Percentiles rank a stretch among this genome's conserved stretches.
Conservation (phyloP, 2,888 invertebrate genomes). For the Hirtodrosophila confusa region DNA sequence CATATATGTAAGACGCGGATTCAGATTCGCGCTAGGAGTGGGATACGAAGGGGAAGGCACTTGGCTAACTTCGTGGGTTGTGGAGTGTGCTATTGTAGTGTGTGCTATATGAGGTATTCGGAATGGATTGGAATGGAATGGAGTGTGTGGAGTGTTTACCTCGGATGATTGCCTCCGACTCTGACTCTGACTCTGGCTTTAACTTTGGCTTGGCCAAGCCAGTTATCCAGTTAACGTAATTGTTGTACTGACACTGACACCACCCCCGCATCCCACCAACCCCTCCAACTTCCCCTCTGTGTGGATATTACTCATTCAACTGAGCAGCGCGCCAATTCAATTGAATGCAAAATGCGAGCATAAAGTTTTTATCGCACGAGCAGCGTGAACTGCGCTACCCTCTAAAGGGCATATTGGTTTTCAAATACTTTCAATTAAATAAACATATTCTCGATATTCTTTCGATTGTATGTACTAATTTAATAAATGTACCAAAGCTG, state of each 20-base stretch:
- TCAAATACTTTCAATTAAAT: too few species aligned
- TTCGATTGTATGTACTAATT: too few species aligned
- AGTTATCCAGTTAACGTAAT: slow-evolving; percentile 37
- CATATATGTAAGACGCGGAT: slow-evolving; percentile 41
- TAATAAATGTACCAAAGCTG: too few species aligned
- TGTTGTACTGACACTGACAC: slow-evolving; percentile 55
- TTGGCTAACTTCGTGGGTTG: slow-evolving; percentile 63
- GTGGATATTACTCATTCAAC: neutral
- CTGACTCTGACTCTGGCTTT: slow-evolving; percentile 27
- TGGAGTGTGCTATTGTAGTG: slow-evolving; percentile 38
- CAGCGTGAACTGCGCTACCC: slow-evolving; percentile 38
- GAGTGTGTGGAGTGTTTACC: slow-evolving; percentile 16
- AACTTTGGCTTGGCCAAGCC: slow-evolving; percentile 42
- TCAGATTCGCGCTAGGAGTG: slow-evolving; percentile 45
- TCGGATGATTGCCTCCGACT: slow-evolving; percentile 45
- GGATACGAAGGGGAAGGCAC: slow-evolving; percentile 47
- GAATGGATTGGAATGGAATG: neutral
- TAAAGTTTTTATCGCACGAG: slow-evolving; percentile 28
- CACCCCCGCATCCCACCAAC: slow-evolving; percentile 25
- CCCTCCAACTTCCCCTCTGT: slow-evolving; percentile 1
- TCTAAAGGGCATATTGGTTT: slow-evolving; percentile 19
- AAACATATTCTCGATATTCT: too few species aligned
- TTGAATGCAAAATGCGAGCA: slow-evolving; percentile 44
- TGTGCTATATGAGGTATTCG: slow-evolving; percentile 7
- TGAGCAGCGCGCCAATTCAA: slow-evolving; percentile 56